Evolutionary conservation across 2,888 invertebrate species (phyloP), one percentile per base, ranked within the genome.

Genomic region (Tiliacea citrago): DNA sequence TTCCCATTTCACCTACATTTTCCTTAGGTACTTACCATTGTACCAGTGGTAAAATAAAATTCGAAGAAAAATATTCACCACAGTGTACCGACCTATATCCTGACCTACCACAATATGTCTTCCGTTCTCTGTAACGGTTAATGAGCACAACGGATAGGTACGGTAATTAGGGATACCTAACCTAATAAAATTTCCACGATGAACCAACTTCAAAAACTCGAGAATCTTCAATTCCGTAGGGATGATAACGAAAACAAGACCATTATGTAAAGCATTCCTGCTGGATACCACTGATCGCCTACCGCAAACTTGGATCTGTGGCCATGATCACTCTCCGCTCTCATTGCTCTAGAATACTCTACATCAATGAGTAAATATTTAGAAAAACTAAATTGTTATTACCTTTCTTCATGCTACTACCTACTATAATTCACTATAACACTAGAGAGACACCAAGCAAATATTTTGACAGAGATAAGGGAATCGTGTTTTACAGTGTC

Each of bases 401-500:
- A 39, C 45, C 39, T 51, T 55, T 47, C 29, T 65, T 47, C n/a
- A 18, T 49, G 29, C 2, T n/a, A 13, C 10, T 29, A 49, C 8
- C 10, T 29, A 49, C 8, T 51, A 51, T 66, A 16, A 24, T 18
- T 58, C 13, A 51, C 47, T 61, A 53, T 42, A 55, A 29, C 6
- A 45, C 16, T 63, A 68, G 18, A 58, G 29, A 58, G 39, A 42
- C n/a, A 61, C 68, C 13, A 67, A 62, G 60, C 49, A 55, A 76
- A 62, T 67, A 81, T 81, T 81, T 77, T 42, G 35, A 55, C 24
- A 60, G 13, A 67, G 69, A 81, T 77, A 81, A 81, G 51, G 61
- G 35, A 57, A 53, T 49, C 9, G 57, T 49, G 65, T 67, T 69
- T 42, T 55, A 66, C n/a, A 77, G 21, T 73, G 77, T 77, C 69